phyloP scores from a whole-genome alignment of 2,888 invertebrate species.

The Subacronicta megacephala region DNA sequence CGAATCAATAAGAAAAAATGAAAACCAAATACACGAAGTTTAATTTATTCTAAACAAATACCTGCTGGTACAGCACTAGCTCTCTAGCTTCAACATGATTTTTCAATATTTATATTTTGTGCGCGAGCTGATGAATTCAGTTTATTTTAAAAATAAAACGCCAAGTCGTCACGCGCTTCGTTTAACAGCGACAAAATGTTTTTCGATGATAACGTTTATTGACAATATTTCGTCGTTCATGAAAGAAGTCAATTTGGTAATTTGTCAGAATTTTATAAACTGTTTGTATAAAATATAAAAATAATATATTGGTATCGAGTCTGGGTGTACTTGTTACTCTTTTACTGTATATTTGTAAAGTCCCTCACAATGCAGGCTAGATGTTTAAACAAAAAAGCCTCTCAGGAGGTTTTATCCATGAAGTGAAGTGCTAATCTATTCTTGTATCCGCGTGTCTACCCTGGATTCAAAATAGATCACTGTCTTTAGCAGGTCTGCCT shows the following conservation, averaged over 20 bases:
- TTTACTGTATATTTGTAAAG: too few relatives aligned
- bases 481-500: too few relatives aligned
- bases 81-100: neutral
- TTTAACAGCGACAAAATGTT: slow-evolving; percentile 3
- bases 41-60: neutral
- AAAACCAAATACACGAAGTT: neutral
- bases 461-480: too few relatives aligned
- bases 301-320: too few relatives aligned
- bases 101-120: slow-evolving; percentile 9
- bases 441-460: too few relatives aligned
- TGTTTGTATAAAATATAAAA: neutral
- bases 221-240: neutral
- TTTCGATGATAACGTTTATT: slow-evolving; percentile 1
- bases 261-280: neutral
- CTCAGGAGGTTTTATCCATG: too few relatives aligned
- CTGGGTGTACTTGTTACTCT: too few relatives aligned
- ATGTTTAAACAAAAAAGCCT: too few relatives aligned
- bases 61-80: neutral
- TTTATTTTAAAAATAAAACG: slow-evolving; percentile 5
- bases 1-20: neutral
- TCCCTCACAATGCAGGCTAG: too few relatives aligned
- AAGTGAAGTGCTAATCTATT: too few relatives aligned
- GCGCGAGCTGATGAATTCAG: neutral
- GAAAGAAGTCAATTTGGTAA: slow-evolving; percentile 4
- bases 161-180: neutral